Evolutionary conservation across 2,888 invertebrate species (phyloP).

Genomic region (Drosophila leonis): DNA sequence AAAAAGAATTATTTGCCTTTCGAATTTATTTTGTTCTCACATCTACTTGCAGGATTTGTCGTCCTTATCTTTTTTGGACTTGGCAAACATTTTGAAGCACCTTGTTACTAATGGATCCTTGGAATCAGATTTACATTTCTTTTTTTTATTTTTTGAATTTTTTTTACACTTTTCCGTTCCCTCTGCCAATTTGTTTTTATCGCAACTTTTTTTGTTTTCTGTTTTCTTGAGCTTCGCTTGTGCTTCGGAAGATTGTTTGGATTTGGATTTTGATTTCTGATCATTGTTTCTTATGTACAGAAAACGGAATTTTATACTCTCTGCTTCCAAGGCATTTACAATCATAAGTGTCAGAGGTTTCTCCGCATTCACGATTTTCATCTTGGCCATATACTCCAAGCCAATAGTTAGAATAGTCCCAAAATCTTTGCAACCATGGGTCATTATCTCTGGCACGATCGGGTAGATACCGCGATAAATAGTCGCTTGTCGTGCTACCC

Average conservation of each 20-base stretch:
- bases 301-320: slow-evolving; percentile 51
- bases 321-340: slow-evolving; percentile 55
- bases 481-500: slow-evolving; percentile 91
- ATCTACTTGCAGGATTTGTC: neutral
- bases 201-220: neutral
- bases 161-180: slow-evolving; percentile 11
- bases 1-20: no score
- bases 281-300: slow-evolving; percentile 26
- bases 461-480: slow-evolving; percentile 59
- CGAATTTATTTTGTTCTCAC: no score
- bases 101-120: neutral
- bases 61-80: neutral
- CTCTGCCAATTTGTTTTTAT: slow-evolving; percentile 9
- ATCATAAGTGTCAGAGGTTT: slow-evolving; percentile 39
- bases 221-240: neutral
- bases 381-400: slow-evolving; percentile 31
- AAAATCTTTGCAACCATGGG: slow-evolving; percentile 35
- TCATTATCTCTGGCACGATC: slow-evolving; percentile 48
- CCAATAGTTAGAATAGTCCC: slow-evolving; percentile 37
- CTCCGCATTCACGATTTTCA: slow-evolving; percentile 46
- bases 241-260: neutral
- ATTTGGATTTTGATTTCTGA: slow-evolving; percentile 17
- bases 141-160: neutral
- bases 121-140: neutral
- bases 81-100: neutral